A percentile compares a stretch with the other conserved stretches of the same genome.
These are phyloP conservation scores for Pelusios castaneus DNA, from an alignment of 2,113 vertebrate genomes.

Conservation along the genomic window DNA sequence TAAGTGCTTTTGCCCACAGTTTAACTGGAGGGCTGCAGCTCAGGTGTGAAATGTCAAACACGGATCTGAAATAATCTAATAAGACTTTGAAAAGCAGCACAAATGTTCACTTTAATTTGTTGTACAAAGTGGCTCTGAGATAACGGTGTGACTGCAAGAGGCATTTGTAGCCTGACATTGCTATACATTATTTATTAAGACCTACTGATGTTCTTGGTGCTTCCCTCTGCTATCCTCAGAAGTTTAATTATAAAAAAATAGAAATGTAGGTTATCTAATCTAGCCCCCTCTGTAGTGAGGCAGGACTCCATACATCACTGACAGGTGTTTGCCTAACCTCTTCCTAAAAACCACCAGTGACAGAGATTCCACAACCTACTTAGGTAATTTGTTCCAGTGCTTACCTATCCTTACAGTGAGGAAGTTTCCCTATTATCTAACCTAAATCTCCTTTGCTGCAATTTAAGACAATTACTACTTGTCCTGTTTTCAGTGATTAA, in stretches of 20 bases:
- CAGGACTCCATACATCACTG: not conserved
- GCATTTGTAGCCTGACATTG: not conserved
- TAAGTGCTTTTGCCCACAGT: not conserved
- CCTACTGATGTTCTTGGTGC: not conserved
- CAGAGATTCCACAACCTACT: not conserved
- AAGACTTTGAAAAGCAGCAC: not conserved
- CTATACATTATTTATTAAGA: slow-evolving; percentile 8
- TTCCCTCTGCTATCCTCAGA: not conserved
- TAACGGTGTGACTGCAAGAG: not conserved
- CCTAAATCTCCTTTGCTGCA: not conserved
- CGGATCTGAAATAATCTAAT: not conserved
- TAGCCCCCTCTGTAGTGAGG: not conserved
- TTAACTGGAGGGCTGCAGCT: not conserved
- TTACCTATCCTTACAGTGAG: not conserved
- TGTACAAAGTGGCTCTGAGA: not conserved
- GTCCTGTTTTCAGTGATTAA: not conserved
- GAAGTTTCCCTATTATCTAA: not conserved
- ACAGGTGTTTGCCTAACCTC: not conserved
- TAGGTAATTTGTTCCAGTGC: not conserved
- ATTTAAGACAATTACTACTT: not conserved
- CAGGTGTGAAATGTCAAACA: slow-evolving; percentile 49
- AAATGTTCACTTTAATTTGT: not conserved
- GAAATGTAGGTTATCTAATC: not conserved
- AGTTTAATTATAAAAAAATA: not conserved
- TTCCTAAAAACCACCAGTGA: not conserved